Base-by-base conservation (phyloP, 2,888 invertebrate genomes). In the Tromatobia lineatoria region DNA sequence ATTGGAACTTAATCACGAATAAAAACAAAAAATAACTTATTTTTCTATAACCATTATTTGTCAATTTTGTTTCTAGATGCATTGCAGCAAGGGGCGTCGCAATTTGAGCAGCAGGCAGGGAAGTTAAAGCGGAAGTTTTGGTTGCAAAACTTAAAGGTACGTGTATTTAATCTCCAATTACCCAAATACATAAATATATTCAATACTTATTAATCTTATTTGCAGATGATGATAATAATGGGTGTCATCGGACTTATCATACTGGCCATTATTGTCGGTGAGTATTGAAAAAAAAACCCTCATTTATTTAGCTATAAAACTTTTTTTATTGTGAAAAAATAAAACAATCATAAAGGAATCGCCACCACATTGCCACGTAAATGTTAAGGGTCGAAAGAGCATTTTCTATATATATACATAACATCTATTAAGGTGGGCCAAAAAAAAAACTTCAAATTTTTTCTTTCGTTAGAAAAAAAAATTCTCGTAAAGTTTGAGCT, bases 41-140 rank as follows among this genome's bases (percentile, higher is more conserved):
- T 18, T 61, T 61, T 61, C 11, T 34, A 13, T n/a, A 34, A 34
- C 42, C 29, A 71, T 67, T 15, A 38, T 64, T 59, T 29, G 42
- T 64, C 42, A 78, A 85, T 76, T 85, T 75, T 66, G 89, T 90
- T 90, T n/a, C 6, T 90, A 96, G 99, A 99, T 96, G 99, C 98
- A 84, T 94, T 98, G 88, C 98, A 98, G 92, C 97, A 98, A 93
- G 98, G 98, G 82, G 98, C 98, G 82, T 98, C 98, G 88, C 98
- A 99, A 93, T 99, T 99, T 94, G 99, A 99, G 94, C 98, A 99
- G 91, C 98, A 98, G 94, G 99, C 99, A 88, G 98, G 98, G 86
- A 98, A 98, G 95, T 95, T 99, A 89, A 99, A 99, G 95, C 96
- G 98, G 93, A 99, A 99, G 94, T 99, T 98, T 94, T 99, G 99